These are phyloP conservation scores for Scleropages formosus DNA, from an alignment of 2,797 vertebrate species.

Conservation along the genomic window DNA sequence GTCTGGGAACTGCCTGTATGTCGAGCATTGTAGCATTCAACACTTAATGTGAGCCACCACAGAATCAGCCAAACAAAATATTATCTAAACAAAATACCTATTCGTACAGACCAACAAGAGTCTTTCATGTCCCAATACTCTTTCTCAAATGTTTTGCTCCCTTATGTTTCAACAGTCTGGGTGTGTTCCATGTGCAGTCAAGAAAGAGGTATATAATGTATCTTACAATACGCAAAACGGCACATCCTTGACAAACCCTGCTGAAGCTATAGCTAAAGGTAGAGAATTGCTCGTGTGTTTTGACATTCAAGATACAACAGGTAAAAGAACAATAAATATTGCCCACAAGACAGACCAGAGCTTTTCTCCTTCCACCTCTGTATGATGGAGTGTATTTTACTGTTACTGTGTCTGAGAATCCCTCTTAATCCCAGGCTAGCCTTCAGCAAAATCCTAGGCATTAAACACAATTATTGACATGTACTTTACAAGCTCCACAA, in stretches of 20 bases:
- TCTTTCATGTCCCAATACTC: neutral
- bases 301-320: constrained; percentile 2
- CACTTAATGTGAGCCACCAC: neutral
- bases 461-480: constrained; percentile 37
- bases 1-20: neutral
- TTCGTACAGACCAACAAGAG: neutral
- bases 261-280: neutral
- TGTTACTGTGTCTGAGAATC: neutral
- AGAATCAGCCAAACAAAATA: constrained; percentile 7
- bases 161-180: neutral
- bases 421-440: constrained; percentile 15
- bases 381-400: neutral
- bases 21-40: constrained; percentile 21
- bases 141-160: neutral
- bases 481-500: constrained; percentile 31
- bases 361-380: neutral
- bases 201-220: too few species aligned
- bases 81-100: constrained; percentile 1
- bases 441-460: constrained; percentile 26
- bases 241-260: neutral
- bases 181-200: neutral
- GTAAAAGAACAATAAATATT: neutral
- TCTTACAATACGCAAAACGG: neutral
- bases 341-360: neutral
- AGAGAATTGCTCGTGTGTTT: neutral